Conservation (phyloP, 1,140 invertebrate genomes). For the Drosophila sproati region DNA sequence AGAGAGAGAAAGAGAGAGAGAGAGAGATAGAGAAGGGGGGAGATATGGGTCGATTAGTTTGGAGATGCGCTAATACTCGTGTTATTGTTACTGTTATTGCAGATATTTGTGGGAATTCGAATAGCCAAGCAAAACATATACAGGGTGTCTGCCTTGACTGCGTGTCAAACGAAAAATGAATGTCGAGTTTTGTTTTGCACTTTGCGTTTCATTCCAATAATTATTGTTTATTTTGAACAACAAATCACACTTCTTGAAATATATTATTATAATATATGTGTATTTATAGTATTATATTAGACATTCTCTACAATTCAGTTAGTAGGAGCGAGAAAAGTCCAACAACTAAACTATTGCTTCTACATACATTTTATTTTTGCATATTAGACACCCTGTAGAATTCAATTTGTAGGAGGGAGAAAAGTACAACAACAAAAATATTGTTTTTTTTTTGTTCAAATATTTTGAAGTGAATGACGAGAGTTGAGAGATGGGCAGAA, state of each 20-base stretch:
- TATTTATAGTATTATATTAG: too few relatives aligned
- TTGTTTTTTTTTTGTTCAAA: conserved; percentile 8
- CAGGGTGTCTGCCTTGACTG: conserved; percentile 11
- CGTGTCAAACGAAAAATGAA: not conserved
- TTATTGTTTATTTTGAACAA: too few relatives aligned
- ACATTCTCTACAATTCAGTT: too few relatives aligned
- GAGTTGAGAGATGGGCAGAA: conserved; percentile 26
- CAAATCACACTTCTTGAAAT: too few relatives aligned
- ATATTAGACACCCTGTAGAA: conserved; percentile 13
- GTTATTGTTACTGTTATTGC: conserved; percentile 60
- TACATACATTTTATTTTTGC: too few relatives aligned
- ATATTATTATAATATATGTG: too few relatives aligned
- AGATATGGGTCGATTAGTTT: conserved; percentile 51
- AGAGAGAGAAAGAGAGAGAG: not conserved
- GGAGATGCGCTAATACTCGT: conserved; percentile 47
- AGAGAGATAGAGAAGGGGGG: not conserved
- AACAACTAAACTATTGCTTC: too few relatives aligned
- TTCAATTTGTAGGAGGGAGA: not conserved
- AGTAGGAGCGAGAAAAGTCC: too few relatives aligned
- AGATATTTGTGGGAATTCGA: conserved; percentile 43
- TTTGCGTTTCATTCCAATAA: too few relatives aligned
- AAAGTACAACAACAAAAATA: not conserved
- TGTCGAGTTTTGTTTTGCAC: not conserved
- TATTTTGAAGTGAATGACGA: conserved; percentile 56
- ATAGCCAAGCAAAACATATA: conserved; percentile 22